Evolutionary conservation across 2,113 vertebrate genomes (phyloP).

Genomic region (Agelaius phoeniceus): DNA sequence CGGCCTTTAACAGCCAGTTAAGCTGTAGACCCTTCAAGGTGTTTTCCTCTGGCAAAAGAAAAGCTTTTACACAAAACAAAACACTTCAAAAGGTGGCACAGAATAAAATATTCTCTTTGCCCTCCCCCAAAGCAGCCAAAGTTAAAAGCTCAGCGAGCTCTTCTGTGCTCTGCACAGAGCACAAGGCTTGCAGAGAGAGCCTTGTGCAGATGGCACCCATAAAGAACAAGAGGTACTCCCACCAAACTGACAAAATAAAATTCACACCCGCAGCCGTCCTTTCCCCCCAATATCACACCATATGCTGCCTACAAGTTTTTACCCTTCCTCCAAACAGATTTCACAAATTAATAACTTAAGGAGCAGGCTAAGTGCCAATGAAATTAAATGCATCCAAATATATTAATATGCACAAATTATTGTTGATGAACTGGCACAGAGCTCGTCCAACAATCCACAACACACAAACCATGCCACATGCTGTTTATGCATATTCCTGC

Average conservation of each 20-base stretch:
- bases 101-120: constrained; percentile 44
- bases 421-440: constrained; percentile 47
- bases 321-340: constrained; percentile 59
- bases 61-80: neutral
- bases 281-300: constrained; percentile 65
- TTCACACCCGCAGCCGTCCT: constrained; percentile 61
- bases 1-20: neutral
- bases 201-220: constrained; percentile 62
- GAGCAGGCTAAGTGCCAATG: constrained; percentile 1
- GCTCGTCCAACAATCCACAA: constrained; percentile 39
- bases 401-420: constrained; percentile 58
- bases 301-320: constrained; percentile 67
- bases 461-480: constrained; percentile 44
- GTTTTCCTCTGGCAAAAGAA: neutral
- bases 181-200: constrained; percentile 35
- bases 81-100: neutral
- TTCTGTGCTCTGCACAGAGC: neutral
- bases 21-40: neutral
- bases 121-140: constrained; percentile 41
- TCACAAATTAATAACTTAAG: constrained; percentile 61
- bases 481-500: constrained; percentile 40
- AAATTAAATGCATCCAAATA: constrained; percentile 37
- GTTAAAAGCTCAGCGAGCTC: constrained; percentile 25
- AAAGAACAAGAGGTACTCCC: constrained; percentile 67
- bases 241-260: constrained; percentile 65